Conservation (phyloP, 2,797 vertebrate species). For the Lindbergichthys nudifrons region DNA sequence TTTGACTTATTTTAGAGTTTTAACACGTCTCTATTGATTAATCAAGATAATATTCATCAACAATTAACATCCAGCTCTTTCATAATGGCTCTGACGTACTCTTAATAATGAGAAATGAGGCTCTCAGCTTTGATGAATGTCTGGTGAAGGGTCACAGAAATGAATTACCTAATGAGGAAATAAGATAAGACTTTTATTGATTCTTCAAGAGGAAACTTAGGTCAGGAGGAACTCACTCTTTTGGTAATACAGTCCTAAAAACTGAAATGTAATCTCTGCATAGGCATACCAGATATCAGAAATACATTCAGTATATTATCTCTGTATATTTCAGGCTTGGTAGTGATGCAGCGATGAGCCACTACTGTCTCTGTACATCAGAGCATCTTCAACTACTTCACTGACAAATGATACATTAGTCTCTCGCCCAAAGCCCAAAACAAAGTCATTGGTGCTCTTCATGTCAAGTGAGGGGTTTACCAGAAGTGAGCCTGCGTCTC, state of each 20-base stretch:
- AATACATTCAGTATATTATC: conserved; percentile 4
- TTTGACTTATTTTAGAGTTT: no score
- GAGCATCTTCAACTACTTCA: conserved; percentile 9
- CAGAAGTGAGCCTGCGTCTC: conserved; percentile 22
- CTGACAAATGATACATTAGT: conserved; percentile 19
- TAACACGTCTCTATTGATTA: no score
- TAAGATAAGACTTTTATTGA: no score
- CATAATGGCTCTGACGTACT: no score
- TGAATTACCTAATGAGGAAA: no score
- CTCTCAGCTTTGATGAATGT: no score
- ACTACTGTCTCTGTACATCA: conserved; percentile 43
- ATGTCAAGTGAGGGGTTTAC: conserved; percentile 21
- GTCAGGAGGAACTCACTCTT: neutral
- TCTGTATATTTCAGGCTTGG: neutral
- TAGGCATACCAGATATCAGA: conserved; percentile 3
- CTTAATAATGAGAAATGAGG: no score
- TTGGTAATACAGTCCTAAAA: neutral
- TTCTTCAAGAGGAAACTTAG: no score
- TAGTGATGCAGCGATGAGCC: neutral
- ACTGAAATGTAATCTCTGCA: neutral
- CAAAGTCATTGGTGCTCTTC: neutral
- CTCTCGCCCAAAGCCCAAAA: conserved; percentile 13
- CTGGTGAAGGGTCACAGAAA: no score
- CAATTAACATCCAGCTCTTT: no score
- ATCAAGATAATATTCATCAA: no score